Conservation (phyloP, 1,140 invertebrate genomes). For the Drosophila albomicans region DNA sequence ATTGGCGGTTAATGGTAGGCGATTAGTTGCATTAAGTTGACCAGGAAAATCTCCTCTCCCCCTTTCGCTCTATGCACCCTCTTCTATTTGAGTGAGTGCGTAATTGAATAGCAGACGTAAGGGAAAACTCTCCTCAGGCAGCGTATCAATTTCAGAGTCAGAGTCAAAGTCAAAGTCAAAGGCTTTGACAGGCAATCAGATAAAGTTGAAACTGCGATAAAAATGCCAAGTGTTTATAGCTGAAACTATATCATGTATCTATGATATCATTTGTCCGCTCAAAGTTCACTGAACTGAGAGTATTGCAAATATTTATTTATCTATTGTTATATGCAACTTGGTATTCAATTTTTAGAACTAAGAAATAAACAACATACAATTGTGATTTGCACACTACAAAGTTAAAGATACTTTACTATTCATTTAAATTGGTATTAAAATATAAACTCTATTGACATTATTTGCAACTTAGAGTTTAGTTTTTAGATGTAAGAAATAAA, state of each 20-base stretch:
- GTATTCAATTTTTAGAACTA: too few relatives aligned
- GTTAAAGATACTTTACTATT: too few relatives aligned
- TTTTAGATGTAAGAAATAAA: too few relatives aligned
- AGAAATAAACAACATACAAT: too few relatives aligned
- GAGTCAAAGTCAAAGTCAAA: conserved; percentile 2
- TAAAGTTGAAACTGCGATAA: conserved; percentile 15
- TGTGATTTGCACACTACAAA: too few relatives aligned
- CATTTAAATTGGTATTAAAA: too few relatives aligned
- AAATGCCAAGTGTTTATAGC: not conserved
- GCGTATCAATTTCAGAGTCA: conserved; percentile 16
- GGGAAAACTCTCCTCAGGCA: not conserved
- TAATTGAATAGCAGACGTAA: conserved; percentile 34
- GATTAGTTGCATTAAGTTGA: conserved; percentile 71
- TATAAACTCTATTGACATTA: too few relatives aligned
- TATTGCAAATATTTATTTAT: too few relatives aligned
- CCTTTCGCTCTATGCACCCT: not conserved
- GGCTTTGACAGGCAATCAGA: conserved; percentile 28
- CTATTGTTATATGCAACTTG: too few relatives aligned
- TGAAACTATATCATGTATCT: not conserved
- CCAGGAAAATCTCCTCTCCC: conserved; percentile 11
- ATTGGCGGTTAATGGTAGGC: conserved; percentile 76
- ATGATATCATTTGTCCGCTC: too few relatives aligned
- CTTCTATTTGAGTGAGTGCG: conserved; percentile 37
- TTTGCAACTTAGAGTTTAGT: too few relatives aligned
- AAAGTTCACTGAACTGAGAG: too few relatives aligned